These are phyloP conservation scores for Brachionus manjavacas DNA, from an alignment of 1,140 invertebrate genomes.

Conservation along the genomic window DNA sequence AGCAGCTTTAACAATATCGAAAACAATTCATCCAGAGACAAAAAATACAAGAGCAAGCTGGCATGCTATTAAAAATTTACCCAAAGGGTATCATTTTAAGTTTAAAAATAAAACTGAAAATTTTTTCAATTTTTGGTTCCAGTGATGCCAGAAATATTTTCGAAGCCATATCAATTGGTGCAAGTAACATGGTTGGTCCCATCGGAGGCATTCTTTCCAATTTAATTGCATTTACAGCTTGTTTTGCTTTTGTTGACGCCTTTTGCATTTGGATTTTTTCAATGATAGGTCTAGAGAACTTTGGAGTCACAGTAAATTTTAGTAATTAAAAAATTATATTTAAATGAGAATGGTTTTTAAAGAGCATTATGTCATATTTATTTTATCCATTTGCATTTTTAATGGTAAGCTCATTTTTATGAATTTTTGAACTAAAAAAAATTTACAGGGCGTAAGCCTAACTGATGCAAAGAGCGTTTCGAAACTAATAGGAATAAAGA, in stretches of 20 bases:
- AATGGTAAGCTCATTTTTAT: neutral
- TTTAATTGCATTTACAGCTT: slow-evolving; percentile 38
- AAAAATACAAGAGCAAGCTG: slow-evolving; percentile 35
- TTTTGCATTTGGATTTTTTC: slow-evolving; percentile 19
- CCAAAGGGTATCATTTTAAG: neutral
- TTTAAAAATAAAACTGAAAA: neutral
- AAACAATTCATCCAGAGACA: slow-evolving; percentile 45
- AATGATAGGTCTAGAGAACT: neutral
- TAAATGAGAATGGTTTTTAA: neutral
- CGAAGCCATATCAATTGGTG: slow-evolving; percentile 38
- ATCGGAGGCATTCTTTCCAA: slow-evolving; percentile 18
- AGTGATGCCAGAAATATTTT: slow-evolving; percentile 36
- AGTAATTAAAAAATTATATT: slow-evolving; percentile 12
- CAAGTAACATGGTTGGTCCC: neutral
- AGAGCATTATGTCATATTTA: slow-evolving; percentile 31
- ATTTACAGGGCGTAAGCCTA: neutral
- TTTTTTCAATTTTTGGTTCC: neutral
- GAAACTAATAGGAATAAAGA: slow-evolving; percentile 42
- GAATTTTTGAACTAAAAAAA: neutral
- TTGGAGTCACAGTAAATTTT: slow-evolving; percentile 34
- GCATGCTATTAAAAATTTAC: slow-evolving; percentile 10
- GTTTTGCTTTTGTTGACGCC: slow-evolving; percentile 34
- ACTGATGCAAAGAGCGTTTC: neutral
- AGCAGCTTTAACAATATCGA: slow-evolving; percentile 43
- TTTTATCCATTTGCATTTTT: slow-evolving; percentile 42